These are phyloP conservation scores for Rotaria magnacalcarata DNA, from an alignment of 2,888 invertebrate genomes.

Conservation along the genomic window DNA sequence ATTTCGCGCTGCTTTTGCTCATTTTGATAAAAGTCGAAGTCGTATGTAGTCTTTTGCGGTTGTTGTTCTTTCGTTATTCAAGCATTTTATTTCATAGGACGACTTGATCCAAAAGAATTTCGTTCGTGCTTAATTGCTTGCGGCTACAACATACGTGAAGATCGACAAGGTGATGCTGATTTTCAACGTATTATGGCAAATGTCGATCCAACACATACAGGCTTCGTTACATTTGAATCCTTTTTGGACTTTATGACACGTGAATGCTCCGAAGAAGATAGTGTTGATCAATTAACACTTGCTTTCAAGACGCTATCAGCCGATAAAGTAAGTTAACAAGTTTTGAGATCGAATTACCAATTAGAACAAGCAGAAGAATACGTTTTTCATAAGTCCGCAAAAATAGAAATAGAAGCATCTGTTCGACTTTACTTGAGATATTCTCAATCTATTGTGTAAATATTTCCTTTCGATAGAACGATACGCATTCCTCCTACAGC, in stretches of 20 bases:
- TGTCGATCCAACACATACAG: constrained; percentile 92
- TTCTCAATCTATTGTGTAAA: too few relatives aligned
- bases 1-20: constrained; percentile 94
- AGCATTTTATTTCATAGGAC: constrained; percentile 59
- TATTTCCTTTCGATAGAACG: too few relatives aligned
- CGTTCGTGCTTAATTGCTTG: constrained; percentile 93
- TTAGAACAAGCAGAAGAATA: too few relatives aligned
- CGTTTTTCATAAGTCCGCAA: too few relatives aligned
- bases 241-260: constrained; percentile 99
- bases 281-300: constrained; percentile 96
- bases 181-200: constrained; percentile 91
- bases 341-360: too few relatives aligned
- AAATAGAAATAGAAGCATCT: too few relatives aligned
- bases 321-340: constrained; percentile 10
- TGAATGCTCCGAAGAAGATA: constrained; percentile 95
- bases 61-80: not conserved
- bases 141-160: constrained; percentile 92
- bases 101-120: constrained; percentile 91
- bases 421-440: too few relatives aligned
- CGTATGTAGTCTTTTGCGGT: constrained; percentile 54
- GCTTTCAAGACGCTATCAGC: constrained; percentile 93
- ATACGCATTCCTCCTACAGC: too few relatives aligned
- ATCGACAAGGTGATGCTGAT: constrained; percentile 87
- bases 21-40: constrained; percentile 91
- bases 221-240: constrained; percentile 93